phyloP scores from a whole-genome alignment of 2,888 invertebrate genomes.

The Lepetodrilus schrolli region DNA sequence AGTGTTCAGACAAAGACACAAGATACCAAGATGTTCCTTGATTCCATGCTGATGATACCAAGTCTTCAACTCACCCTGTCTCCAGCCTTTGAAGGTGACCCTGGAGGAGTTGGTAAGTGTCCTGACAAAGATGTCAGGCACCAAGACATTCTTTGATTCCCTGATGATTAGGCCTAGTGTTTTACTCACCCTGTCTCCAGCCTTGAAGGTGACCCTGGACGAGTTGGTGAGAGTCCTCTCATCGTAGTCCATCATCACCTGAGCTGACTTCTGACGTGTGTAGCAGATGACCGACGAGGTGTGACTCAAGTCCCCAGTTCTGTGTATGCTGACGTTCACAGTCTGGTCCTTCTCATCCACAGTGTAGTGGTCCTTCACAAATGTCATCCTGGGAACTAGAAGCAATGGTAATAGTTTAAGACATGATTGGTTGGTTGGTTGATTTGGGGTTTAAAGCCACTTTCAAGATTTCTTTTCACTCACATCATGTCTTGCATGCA shows the following conservation, averaged over 20 bases:
- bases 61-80: conserved; percentile 65
- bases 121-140: too few species aligned
- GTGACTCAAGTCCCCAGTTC: conserved; percentile 71
- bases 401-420: too few species aligned
- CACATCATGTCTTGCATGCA: too few species aligned
- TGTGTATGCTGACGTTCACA: conserved; percentile 65
- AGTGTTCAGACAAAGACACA: too few species aligned
- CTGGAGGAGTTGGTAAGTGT: conserved; percentile 68
- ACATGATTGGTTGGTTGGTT: too few species aligned
- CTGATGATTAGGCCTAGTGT: too few species aligned
- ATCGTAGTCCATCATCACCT: conserved; percentile 71
- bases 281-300: conserved; percentile 73
- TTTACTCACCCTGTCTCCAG: conserved; percentile 68
- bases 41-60: too few species aligned
- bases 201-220: conserved; percentile 70
- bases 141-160: too few species aligned
- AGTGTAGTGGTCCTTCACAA: conserved; percentile 58
- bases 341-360: conserved; percentile 67
- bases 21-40: too few species aligned
- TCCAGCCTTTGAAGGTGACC: conserved; percentile 70
- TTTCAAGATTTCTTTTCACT: too few species aligned
- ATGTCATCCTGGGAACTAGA: conserved; percentile 72
- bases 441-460: too few species aligned
- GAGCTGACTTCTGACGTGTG: conserved; percentile 72
- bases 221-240: conserved; percentile 67